Conservation (phyloP, 1,140 invertebrate genomes). For the Hylyphantes graminicola region DNA sequence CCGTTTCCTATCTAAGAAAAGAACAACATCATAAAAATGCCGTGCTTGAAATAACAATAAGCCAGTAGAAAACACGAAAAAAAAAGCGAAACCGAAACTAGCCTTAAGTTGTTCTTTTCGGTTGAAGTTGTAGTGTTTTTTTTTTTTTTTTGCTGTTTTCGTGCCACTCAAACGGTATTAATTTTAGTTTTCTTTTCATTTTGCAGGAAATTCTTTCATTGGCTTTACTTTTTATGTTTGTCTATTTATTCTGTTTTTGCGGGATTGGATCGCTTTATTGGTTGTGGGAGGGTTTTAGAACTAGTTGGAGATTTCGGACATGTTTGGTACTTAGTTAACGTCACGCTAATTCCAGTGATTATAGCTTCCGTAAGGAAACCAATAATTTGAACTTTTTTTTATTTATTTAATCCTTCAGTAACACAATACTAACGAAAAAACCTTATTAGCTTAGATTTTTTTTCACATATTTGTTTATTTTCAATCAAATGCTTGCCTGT, state of each 20-base stretch:
- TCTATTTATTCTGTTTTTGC: conserved; percentile 37
- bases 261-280: conserved; percentile 46
- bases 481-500: too few species aligned
- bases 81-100: background rate
- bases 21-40: conserved; percentile 13
- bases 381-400: too few species aligned
- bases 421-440: too few species aligned
- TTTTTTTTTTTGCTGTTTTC: conserved; percentile 31
- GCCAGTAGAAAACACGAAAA: conserved; percentile 6
- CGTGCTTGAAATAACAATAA: conserved; percentile 44
- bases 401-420: too few species aligned
- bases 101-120: conserved; percentile 49
- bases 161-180: conserved; percentile 49
- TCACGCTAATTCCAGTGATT: too few species aligned
- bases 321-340: too few species aligned
- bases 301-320: conserved; percentile 26
- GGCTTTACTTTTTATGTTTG: conserved; percentile 31
- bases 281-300: conserved; percentile 34
- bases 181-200: conserved; percentile 53
- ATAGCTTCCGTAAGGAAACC: too few species aligned
- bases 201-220: conserved; percentile 32
- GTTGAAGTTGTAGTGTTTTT: conserved; percentile 51
- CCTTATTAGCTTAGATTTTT: too few species aligned
- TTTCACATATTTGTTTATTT: too few species aligned
- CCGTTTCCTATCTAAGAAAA: conserved; percentile 20